Base-by-base conservation (phyloP, 2,113 vertebrate species). In the Polyodon spathula region DNA sequence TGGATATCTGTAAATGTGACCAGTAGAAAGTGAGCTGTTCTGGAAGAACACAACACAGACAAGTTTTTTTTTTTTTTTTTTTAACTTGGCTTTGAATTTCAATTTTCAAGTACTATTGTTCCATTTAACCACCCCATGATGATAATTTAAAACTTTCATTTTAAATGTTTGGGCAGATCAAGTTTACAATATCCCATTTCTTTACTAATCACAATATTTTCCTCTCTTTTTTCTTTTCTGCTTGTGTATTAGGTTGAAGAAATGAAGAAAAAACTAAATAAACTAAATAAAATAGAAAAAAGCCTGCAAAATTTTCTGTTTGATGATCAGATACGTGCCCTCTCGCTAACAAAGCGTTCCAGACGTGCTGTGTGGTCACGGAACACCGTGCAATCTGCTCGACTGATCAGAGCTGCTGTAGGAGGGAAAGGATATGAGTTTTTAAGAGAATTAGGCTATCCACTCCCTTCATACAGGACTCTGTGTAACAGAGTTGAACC, bases 361-460 rank as follows among this genome's bases (percentile, higher is more conserved):
- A 76, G 87, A 0, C 78, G 87, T 3, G 87, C 86, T 0, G 84
- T 88, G 44, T 89, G 87, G 86, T 87, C 84, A 8, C 83, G 83
- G 0, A 81, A 86, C 61, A 89, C 87, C 1, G 81, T 89, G 61
- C 58, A 84, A 56, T 83, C 80, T 40, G 87, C 87, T 15, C 72
- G 80, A 6, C 85, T 82, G 66, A 87, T 89, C 65, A 84, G 86
- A 51, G 75, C 76, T 9, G 83, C 78, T 0, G 83, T 89, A 0
- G 87, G 87, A 9, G 81, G 79, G 27, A 88, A 88, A 65, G 86
- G 87, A 57, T 89, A 89, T 8, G 87, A 89, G 66, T 87, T 78
- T 68, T 66, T 89, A 17, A 71, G 87, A n/a, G 85, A 88, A 61
- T 68, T 88, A 17, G 87, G 87, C 1, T 87, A 89, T 72, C 87